Conservation (phyloP, 2,888 invertebrate species). For the Ephialtes manifestator region DNA sequence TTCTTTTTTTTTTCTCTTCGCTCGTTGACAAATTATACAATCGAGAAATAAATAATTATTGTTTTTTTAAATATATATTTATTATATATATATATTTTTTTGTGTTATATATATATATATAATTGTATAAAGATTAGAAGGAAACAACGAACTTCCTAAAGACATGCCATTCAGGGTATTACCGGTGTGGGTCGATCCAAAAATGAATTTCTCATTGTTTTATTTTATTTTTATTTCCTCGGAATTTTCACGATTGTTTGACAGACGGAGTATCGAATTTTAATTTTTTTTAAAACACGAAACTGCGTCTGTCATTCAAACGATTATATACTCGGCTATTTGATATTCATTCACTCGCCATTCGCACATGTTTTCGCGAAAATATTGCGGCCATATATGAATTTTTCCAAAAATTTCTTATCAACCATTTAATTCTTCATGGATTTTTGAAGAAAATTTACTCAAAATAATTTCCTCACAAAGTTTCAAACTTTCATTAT, state of each 20-base stretch:
- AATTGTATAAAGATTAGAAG: slow-evolving; percentile 62
- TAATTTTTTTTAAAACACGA: slow-evolving; percentile 35
- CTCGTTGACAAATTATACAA: slow-evolving; percentile 60
- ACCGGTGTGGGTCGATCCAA: slow-evolving; percentile 87
- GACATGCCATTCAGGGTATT: slow-evolving; percentile 92
- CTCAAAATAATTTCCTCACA: no score
- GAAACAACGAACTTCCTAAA: slow-evolving; percentile 75
- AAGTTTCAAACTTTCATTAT: no score
- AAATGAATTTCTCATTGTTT: slow-evolving; percentile 81
- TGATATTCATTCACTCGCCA: slow-evolving; percentile 62
- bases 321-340: slow-evolving; percentile 54
- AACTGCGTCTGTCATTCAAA: slow-evolving; percentile 49
- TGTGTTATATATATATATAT: slow-evolving; percentile 65
- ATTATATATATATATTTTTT: slow-evolving; percentile 59
- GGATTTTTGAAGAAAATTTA: not conserved
- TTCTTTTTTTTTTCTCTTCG: no score
- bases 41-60: slow-evolving; percentile 47
- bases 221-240: slow-evolving; percentile 38
- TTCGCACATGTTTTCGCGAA: slow-evolving; percentile 64
- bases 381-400: slow-evolving; percentile 61
- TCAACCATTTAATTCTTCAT: slow-evolving; percentile 63
- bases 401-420: slow-evolving; percentile 73
- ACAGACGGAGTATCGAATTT: slow-evolving; percentile 49
- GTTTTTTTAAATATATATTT: slow-evolving; percentile 23
- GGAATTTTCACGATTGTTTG: slow-evolving; percentile 30